Base-by-base conservation (phyloP, 2,113 vertebrate genomes). In the Brachyhypopomus gauderio region DNA sequence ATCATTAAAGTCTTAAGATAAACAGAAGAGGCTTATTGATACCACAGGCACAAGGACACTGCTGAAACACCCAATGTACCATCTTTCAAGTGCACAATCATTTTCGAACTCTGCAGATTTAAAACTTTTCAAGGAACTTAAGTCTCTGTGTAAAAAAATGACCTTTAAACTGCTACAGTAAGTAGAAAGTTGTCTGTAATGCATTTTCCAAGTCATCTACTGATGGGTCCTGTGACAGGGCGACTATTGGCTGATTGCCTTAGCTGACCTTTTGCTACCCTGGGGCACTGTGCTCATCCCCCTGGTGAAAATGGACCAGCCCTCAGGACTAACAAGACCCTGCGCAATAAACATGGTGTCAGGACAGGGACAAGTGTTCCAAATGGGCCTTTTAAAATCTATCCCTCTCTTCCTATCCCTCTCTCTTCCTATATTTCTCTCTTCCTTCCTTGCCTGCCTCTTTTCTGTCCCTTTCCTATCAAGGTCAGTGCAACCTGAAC, bases 401-500 rank as follows among this genome's bases (percentile, higher is more conserved):
- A 7, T 6, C 58, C 59, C 12, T 66, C 41, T 30, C 30, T 30
- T 30, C 30, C 30, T 2, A 30, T 62, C 7, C 4, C 6, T 45
- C 25, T 27, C 55, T 63, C 76, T 56, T 58, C 14, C 56, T 41
- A 11, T 52, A 7, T 52, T 52, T 14, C 12, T 52, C 12, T 52
- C 12, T 16, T 74, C 38, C 14, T 11, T 78, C 52, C 56, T 58
- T 25, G 27, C 22, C 17, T 20, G 6, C 38, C n/a, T 59, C 23
- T 84, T 80, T 88, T 83, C 56, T 16, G 36, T 58, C 90, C 86
- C 78, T 79, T 89, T 85, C 83, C 85, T 88, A 82, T 79, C 80
- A 91, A 98, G 97, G 89, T 90, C 91, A 94, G 38, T 99, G 98
- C 89, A 95, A 91, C 88, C 92, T 92, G 92, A 97, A 98, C 66